These are phyloP conservation scores for Hyphantria cunea DNA, from an alignment of 1,140 invertebrate genomes.

Conservation along the genomic window DNA sequence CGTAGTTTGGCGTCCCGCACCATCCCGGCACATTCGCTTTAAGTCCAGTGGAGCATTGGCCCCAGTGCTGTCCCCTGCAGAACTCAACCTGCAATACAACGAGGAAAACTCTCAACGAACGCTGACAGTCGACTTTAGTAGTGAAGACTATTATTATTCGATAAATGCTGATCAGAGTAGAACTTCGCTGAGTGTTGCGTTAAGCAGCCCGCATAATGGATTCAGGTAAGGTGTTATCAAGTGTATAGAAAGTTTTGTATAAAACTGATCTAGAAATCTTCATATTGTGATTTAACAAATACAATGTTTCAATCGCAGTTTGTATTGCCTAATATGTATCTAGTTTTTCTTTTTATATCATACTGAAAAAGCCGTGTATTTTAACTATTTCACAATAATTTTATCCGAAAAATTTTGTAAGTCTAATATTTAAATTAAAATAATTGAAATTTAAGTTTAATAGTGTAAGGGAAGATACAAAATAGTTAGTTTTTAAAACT, in stretches of 20 bases:
- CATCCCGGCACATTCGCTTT: constrained; percentile 74
- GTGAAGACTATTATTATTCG: constrained; percentile 57
- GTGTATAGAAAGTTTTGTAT: neutral
- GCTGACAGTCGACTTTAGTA: constrained; percentile 54
- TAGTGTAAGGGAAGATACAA: no score
- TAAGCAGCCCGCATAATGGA: constrained; percentile 64
- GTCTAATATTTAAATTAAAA: no score
- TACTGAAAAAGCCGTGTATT: no score
- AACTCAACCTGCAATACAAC: constrained; percentile 50
- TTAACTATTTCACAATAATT: no score
- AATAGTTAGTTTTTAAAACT: no score
- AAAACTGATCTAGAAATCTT: neutral
- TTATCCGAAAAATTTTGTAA: no score
- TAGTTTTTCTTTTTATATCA: no score
- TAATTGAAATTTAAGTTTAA: no score
- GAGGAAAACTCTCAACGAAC: constrained; percentile 43
- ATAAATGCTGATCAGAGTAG: constrained; percentile 65
- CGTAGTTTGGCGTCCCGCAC: constrained; percentile 78
- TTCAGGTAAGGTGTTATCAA: constrained; percentile 52
- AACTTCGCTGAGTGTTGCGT: constrained; percentile 46
- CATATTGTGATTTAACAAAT: no score
- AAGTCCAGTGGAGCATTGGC: constrained; percentile 59
- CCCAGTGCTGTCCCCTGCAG: constrained; percentile 56
- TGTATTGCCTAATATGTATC: no score
- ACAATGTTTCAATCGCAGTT: no score